Evolutionary conservation across 2,888 invertebrate genomes (phyloP), one percentile per base, ranked within the genome.

Genomic region (Pyrocoelia pectoralis): DNA sequence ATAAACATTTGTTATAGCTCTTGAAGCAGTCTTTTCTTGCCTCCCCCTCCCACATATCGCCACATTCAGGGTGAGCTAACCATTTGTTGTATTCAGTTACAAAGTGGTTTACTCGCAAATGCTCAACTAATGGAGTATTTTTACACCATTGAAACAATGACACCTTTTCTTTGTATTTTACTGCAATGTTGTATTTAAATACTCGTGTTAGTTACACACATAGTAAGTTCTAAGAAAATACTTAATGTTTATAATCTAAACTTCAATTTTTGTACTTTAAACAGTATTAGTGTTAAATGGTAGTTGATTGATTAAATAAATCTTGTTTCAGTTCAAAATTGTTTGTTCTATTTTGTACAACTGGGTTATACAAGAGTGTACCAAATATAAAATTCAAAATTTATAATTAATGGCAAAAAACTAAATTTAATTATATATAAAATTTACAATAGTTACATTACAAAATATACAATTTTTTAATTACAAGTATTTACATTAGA

Each of bases 1-100:
- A 78, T 77, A 78, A 77, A 78, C 77, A 79, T 79, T 79, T 80
- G 79, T 78, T 79, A 79, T 79, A 79, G 76, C 76, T 78, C 78
- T 78, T 76, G 76, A 75, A 73, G 73, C 74, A 72, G 74, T 76
- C 70, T 78, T 77, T 77, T 76, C 76, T 77, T 76, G 69, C 70
- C 72, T 75, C 68, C 72, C 76, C 68, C 70, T 65, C 73, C 76
- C 76, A 79, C 80, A 79, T 80, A 80, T 79, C 79, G 77, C 71
- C 71, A 73, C 61, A 65, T 66, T 67, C 65, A 71, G 69, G 65
- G 70, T 69, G 70, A 72, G 69, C 69, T 65, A 66, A 65, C 65
- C 66, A 66, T 67, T 65, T 51, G 50, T 57, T 60, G 54, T 63
- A 53, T 58, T 12, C 12, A 49, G 56, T 46, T 56, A 54, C 60